These are phyloP conservation scores for Borostomias antarcticus DNA, from an alignment of 2,797 vertebrate species.

Conservation along the genomic window DNA sequence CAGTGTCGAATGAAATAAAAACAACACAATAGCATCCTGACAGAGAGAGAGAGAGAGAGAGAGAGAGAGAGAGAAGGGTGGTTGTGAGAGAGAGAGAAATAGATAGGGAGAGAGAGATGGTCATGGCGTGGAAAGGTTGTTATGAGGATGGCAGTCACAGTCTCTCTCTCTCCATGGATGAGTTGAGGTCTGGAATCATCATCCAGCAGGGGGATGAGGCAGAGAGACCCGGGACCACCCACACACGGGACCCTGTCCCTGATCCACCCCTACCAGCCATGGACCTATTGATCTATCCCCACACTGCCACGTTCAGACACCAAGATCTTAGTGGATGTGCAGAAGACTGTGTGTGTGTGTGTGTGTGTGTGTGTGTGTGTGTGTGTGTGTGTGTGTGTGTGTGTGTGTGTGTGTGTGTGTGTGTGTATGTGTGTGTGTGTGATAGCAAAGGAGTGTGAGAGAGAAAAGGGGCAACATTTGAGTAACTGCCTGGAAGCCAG, in stretches of 20 bases:
- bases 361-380: background rate
- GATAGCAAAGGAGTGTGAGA: no score
- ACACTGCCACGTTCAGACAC: no score
- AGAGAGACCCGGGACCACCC: slow-evolving; percentile 52
- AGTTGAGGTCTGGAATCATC: slow-evolving; percentile 33
- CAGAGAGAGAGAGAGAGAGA: slow-evolving; percentile 37
- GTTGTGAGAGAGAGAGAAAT: background rate
- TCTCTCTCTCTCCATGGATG: slow-evolving; percentile 41
- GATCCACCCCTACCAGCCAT: slow-evolving; percentile 13
- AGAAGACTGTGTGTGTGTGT: background rate
- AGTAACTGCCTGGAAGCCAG: slow-evolving; percentile 51
- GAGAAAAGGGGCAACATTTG: slow-evolving; percentile 45
- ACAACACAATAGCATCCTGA: slow-evolving; percentile 49
- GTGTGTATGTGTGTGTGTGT: slow-evolving; percentile 2
- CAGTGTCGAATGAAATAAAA: slow-evolving; percentile 18
- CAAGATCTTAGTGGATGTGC: background rate
- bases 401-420: background rate
- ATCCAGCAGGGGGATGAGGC: slow-evolving; percentile 31
- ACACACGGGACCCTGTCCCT: slow-evolving; percentile 29
- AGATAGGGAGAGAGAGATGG: background rate
- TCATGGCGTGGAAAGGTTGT: slow-evolving; percentile 40
- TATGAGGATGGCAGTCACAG: slow-evolving; percentile 52
- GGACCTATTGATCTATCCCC: no score
- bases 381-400: background rate
- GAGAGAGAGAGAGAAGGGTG: slow-evolving; percentile 28